A percentile compares a stretch with the other conserved stretches of the same genome.
phyloP scores from a whole-genome alignment of 92 coral and sea anemone genomes.

The Palythoa grandis region DNA sequence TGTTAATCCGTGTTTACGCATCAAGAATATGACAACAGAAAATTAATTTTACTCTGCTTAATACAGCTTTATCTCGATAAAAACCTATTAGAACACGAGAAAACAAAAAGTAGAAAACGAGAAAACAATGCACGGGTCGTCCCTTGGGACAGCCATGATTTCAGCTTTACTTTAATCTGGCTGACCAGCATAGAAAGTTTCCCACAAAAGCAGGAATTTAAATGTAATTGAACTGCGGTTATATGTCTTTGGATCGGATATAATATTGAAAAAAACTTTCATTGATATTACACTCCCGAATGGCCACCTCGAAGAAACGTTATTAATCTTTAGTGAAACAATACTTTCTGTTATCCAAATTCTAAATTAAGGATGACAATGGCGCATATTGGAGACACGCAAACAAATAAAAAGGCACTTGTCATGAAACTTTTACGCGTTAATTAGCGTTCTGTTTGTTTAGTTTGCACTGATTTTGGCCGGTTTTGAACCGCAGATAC shows the following conservation, averaged over 20 bases:
- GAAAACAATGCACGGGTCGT: no score
- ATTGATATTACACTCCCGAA: neutral
- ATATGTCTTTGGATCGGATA: no score
- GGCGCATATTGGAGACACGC: neutral
- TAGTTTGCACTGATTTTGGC: neutral
- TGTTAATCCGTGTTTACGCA: constrained; percentile 19
- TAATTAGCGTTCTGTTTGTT: constrained; percentile 10
- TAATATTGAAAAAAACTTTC: neutral
- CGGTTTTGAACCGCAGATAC: no score
- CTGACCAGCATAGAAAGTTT: no score
- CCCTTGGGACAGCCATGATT: no score
- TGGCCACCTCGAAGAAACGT: neutral
- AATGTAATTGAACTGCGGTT: no score
- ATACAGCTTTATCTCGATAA: neutral
- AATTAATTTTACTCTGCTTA: neutral
- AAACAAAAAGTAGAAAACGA: no score
- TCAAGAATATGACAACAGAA: neutral
- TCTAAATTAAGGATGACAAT: neutral
- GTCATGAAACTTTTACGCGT: neutral
- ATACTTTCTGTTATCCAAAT: neutral
- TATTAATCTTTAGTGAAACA: neutral
- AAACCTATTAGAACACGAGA: neutral
- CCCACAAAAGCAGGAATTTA: no score
- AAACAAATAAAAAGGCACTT: neutral
- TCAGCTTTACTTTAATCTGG: no score